Evolutionary conservation across 2,888 invertebrate genomes (phyloP).

Genomic region (Drosophila crucigera): DNA sequence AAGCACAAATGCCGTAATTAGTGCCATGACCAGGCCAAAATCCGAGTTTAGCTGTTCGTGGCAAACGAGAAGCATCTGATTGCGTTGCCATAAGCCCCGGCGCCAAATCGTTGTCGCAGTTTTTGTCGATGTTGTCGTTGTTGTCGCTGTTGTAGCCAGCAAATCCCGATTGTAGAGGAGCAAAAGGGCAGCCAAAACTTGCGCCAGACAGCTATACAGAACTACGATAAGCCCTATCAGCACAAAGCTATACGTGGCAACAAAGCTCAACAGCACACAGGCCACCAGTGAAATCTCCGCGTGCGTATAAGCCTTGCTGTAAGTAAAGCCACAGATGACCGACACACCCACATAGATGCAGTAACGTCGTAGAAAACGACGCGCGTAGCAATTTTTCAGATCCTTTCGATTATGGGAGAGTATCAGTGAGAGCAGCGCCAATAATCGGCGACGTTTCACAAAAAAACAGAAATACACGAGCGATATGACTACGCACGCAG

Average conservation of each 20-base stretch:
- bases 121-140: not conserved
- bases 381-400: constrained; percentile 27
- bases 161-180: constrained; percentile 55
- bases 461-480: constrained; percentile 57
- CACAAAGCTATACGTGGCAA: constrained; percentile 46
- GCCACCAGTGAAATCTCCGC: not conserved
- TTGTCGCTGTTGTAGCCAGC: not conserved
- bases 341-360: constrained; percentile 35
- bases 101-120: constrained; percentile 21
- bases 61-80: constrained; percentile 60
- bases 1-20: constrained; percentile 56
- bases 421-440: constrained; percentile 44
- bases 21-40: constrained; percentile 61
- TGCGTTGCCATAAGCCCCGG: constrained; percentile 45
- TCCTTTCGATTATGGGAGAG: constrained; percentile 47
- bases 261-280: constrained; percentile 14
- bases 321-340: not conserved
- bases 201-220: constrained; percentile 57
- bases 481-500: constrained; percentile 55
- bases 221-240: constrained; percentile 59
- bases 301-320: not conserved
- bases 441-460: constrained; percentile 33
- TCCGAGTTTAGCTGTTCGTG: constrained; percentile 55
- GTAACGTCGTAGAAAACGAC: constrained; percentile 36
- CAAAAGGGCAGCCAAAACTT: constrained; percentile 53